phyloP scores from a whole-genome alignment of 2,888 invertebrate species.

The Bimastos eiseni region DNA sequence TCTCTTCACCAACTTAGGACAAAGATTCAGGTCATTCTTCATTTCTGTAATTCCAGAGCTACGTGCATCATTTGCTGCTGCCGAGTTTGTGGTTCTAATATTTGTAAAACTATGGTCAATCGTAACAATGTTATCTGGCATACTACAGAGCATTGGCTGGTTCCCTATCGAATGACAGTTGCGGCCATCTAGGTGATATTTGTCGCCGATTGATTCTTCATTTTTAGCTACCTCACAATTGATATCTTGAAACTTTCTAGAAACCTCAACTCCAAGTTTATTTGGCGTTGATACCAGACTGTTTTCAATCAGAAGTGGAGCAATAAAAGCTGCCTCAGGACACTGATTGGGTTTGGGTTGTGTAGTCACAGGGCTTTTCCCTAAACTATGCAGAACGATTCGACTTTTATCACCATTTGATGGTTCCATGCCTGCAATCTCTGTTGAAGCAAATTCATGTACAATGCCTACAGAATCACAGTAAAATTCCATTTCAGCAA shows the following conservation, averaged over 20 bases:
- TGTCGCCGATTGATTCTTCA: background rate
- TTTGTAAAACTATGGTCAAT: background rate
- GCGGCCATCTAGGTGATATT: background rate
- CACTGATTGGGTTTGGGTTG: background rate
- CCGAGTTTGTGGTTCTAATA: background rate
- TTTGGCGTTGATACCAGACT: background rate
- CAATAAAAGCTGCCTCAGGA: background rate
- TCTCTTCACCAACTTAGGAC: background rate
- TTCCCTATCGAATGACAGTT: background rate
- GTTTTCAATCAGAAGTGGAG: background rate
- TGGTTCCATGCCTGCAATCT: background rate
- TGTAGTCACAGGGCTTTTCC: background rate
- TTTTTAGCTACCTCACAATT: background rate
- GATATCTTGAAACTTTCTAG: background rate
- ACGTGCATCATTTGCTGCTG: background rate
- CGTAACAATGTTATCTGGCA: background rate
- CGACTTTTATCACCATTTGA: background rate
- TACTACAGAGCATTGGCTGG: background rate
- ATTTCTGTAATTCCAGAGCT: background rate
- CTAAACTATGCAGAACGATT: background rate
- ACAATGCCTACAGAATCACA: too few relatives aligned
- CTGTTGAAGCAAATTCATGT: background rate
- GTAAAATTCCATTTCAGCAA: too few relatives aligned
- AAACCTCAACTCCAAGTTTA: background rate
- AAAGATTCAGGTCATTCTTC: background rate